phyloP scores from a whole-genome alignment of 2,113 vertebrate species.

The Pelecanus crispus region DNA sequence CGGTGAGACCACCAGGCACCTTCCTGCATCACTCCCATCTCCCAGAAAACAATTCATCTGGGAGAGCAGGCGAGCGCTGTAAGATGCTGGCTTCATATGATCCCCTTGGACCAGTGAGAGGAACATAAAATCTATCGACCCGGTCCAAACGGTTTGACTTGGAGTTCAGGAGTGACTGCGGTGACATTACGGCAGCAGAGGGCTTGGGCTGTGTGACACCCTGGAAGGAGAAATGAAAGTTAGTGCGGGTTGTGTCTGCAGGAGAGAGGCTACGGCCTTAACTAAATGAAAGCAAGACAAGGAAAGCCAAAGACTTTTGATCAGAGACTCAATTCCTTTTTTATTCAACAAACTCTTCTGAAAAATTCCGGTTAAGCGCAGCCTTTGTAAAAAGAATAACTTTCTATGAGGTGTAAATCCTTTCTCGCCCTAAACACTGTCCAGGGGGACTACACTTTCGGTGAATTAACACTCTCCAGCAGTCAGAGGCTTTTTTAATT shows the following conservation, averaged over 20 bases:
- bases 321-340: background rate
- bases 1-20: background rate
- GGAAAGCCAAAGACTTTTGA: background rate
- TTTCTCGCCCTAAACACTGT: background rate
- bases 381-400: background rate
- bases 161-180: background rate
- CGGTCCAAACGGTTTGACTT: accelerated
- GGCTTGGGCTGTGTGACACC: background rate
- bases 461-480: conserved; percentile 22
- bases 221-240: background rate
- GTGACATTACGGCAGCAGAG: accelerated
- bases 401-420: background rate
- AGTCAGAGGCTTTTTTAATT: conserved; percentile 34
- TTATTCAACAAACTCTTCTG: background rate
- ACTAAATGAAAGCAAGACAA: background rate
- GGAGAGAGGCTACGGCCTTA: background rate
- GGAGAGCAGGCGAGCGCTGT: background rate
- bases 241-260: background rate
- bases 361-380: background rate
- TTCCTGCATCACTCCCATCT: background rate
- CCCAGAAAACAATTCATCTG: background rate
- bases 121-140: background rate
- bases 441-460: background rate
- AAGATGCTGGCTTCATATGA: accelerated
- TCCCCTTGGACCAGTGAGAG: background rate